A percentile compares a stretch with the other conserved stretches of the same genome.
Conservation (phyloP, 2,888 invertebrate species). For the Morpho achilles region DNA sequence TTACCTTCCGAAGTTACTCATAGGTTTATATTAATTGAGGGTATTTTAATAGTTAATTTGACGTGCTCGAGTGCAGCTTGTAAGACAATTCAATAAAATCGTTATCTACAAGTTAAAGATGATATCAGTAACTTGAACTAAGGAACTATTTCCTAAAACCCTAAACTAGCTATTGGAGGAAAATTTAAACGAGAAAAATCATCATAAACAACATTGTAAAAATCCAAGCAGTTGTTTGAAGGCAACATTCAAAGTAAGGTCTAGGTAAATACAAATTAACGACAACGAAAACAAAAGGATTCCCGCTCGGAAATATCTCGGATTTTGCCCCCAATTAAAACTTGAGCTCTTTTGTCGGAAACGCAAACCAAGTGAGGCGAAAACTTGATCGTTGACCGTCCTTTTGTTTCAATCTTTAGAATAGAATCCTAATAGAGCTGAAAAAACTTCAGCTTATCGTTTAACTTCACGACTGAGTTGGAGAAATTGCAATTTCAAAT, state of each 20-base stretch:
- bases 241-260: slow-evolving; percentile 9
- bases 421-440: slow-evolving; percentile 1
- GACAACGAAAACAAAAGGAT: slow-evolving; percentile 25
- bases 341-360: slow-evolving; percentile 27
- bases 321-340: slow-evolving; percentile 29
- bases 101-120: no score
- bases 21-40: no score
- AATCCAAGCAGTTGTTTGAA: slow-evolving; percentile 5
- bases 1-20: no score
- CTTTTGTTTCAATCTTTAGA: slow-evolving; percentile 22
- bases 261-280: slow-evolving; percentile 22
- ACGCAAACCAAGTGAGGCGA: slow-evolving; percentile 26
- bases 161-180: no score
- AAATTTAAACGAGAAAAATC: no score
- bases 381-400: slow-evolving; percentile 26
- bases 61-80: no score
- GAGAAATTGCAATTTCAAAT: no score
- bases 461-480: neutral
- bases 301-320: slow-evolving; percentile 27
- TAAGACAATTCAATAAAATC: no score
- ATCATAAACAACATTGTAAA: slow-evolving; percentile 6
- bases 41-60: no score
- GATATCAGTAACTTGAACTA: no score
- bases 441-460: neutral
- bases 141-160: no score